Percentiles rank a stretch among this genome's conserved stretches.
These are phyloP conservation scores for Oscheius sp. DNA, from an alignment of 2,888 invertebrate species.

Conservation along the genomic window DNA sequence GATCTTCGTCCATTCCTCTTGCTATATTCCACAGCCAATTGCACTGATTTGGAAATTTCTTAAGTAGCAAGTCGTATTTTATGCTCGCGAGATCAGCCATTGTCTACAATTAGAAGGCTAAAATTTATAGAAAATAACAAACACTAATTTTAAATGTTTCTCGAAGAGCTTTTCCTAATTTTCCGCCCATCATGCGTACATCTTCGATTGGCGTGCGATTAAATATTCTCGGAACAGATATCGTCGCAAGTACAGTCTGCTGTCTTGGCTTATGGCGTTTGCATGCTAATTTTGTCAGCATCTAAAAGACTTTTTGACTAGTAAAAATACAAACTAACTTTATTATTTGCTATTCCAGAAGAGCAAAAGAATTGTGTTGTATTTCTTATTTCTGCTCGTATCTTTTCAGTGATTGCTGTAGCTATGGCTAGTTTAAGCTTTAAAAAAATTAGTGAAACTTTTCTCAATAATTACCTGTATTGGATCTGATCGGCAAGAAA, in stretches of 20 bases:
- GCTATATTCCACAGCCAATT: conserved; percentile 48
- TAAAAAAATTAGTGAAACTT: background rate
- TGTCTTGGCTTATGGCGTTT: conserved; percentile 78
- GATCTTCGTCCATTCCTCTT: conserved; percentile 74
- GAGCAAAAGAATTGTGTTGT: conserved; percentile 91
- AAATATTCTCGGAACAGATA: conserved; percentile 78
- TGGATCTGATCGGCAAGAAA: conserved; percentile 27
- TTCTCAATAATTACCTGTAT: conserved; percentile 5
- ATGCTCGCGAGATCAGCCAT: conserved; percentile 82
- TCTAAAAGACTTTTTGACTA: conserved; percentile 70
- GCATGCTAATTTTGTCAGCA: conserved; percentile 90
- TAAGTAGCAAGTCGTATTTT: conserved; percentile 22
- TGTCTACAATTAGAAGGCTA: too few relatives aligned
- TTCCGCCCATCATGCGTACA: conserved; percentile 90
- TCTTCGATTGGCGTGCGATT: conserved; percentile 81
- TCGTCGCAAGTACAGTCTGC: conserved; percentile 86
- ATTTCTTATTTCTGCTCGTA: conserved; percentile 82
- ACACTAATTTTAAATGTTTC: conserved; percentile 77
- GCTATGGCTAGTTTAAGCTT: conserved; percentile 80
- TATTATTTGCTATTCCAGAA: conserved; percentile 95
- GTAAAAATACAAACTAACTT: too few relatives aligned
- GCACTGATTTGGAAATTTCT: conserved; percentile 48
- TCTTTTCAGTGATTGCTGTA: conserved; percentile 85
- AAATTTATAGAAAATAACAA: too few relatives aligned
- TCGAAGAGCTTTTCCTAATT: conserved; percentile 92